Evolutionary conservation across 2,113 vertebrate species (phyloP), one percentile per base, ranked within the genome.

Genomic region (Typhlomys cinereus): DNA sequence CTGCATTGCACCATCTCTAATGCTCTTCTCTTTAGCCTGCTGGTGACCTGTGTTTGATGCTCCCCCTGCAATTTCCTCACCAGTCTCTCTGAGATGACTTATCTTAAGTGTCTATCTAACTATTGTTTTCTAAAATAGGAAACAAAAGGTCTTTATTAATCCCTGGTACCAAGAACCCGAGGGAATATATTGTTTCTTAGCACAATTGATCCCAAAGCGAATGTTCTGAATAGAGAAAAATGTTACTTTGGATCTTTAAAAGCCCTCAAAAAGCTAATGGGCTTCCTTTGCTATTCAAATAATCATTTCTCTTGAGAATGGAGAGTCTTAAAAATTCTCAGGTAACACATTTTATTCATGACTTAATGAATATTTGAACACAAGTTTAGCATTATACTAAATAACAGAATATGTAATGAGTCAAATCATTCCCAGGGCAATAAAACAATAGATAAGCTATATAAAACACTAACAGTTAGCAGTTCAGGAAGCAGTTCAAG

Each of bases 141-240:
- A 93, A 91, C 64, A 84, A 84, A 92, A 2, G 21, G 13, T 69
- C 61, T 71, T 81, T 87, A 83, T 91, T 85, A 87, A 62, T 48
- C 67, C 44, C 71, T 34, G 84, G 85, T 52, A 84, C 15, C 34
- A 91, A 57, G 59, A 59, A 17, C 92, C 50, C 44, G 10, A 83
- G 66, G 66, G 81, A 73, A 57, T 7, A 21, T 54, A 83, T 64
- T 89, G 59, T 84, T 89, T 83, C 8, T 76, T 57, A 86, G 46
- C 31, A 84, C 52, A 87, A 92, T 54, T 95, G n/a, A 89, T 93
- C 88, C 91, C 91, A 64, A 64, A 86, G 85, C 70, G 66, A 39
- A 31, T 79, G 13, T 25, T 82, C 59, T 86, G 39, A 86, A 78
- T 57, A 88, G 34, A 46, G 36, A 64, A 59, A 64, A 64, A 20